Evolutionary conservation across 2,113 vertebrate genomes (phyloP).

Genomic region (Odocoileus virginianus): DNA sequence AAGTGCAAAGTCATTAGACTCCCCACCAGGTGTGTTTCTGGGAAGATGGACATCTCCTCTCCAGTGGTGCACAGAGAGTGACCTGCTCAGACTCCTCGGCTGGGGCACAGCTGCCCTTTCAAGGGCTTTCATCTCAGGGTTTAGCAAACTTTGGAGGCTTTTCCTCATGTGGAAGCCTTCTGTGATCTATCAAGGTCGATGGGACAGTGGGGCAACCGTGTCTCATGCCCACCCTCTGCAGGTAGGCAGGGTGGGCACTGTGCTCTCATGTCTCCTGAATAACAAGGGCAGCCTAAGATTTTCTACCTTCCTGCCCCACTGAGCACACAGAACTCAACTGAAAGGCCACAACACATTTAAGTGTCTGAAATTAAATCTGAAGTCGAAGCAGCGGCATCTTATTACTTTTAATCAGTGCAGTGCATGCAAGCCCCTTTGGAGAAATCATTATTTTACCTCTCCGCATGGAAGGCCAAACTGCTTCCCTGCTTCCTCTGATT

Average conservation of each 20-base stretch:
- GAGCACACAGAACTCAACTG: slow-evolving; percentile 48
- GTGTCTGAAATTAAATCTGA: slow-evolving; percentile 67
- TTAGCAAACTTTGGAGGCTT: neutral
- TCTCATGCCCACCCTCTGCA: neutral
- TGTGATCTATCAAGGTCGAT: neutral
- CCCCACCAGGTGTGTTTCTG: neutral
- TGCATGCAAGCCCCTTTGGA: slow-evolving; percentile 29
- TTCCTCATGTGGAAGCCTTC: neutral
- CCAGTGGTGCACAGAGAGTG: neutral
- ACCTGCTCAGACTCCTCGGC: neutral
- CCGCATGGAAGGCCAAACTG: neutral
- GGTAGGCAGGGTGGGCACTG: neutral
- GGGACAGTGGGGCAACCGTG: neutral
- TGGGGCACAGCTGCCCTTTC: neutral
- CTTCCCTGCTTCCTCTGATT: neutral
- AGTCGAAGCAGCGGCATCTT: slow-evolving; percentile 49
- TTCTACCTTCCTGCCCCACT: neutral
- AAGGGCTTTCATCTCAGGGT: neutral
- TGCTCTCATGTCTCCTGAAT: neutral
- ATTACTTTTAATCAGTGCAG: slow-evolving; percentile 64
- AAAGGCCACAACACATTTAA: slow-evolving; percentile 50
- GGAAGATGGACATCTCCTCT: neutral
- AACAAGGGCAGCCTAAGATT: slow-evolving; percentile 28
- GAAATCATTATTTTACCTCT: slow-evolving; percentile 50
- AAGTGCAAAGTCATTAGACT: neutral